Evolutionary conservation across 2,113 vertebrate genomes (phyloP).

Genomic region (Spheniscus mendiculus): DNA sequence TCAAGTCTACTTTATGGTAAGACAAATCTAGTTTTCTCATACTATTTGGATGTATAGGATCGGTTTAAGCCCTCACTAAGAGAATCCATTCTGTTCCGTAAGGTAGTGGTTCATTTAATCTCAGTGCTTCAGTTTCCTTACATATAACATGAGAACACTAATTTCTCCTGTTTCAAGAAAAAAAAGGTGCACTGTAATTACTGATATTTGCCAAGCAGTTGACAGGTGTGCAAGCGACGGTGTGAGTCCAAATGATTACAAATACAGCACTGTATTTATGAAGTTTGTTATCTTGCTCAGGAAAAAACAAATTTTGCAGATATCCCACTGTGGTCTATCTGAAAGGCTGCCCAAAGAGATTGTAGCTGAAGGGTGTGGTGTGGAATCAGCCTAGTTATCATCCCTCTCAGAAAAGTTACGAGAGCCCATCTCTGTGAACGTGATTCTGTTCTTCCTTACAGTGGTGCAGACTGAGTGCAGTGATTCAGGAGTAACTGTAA

Average conservation of each 20-base stretch:
- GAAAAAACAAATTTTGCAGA: background rate
- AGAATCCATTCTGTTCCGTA: background rate
- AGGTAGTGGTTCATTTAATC: background rate
- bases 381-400: background rate
- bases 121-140: background rate
- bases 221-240: background rate
- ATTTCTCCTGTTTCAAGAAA: background rate
- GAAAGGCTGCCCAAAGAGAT: background rate
- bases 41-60: background rate
- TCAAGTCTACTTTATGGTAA: background rate
- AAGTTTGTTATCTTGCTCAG: background rate
- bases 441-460: background rate
- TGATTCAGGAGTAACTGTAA: background rate
- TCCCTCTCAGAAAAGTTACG: background rate
- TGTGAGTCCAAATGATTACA: background rate
- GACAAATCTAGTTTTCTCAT: background rate
- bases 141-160: background rate
- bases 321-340: background rate
- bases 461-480: background rate
- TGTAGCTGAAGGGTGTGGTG: background rate
- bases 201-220: background rate
- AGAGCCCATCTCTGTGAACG: background rate
- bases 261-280: background rate
- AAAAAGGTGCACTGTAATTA: background rate
- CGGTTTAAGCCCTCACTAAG: background rate